Evolutionary conservation across 2,113 vertebrate genomes (phyloP).

Genomic region (Sprattus sprattus): DNA sequence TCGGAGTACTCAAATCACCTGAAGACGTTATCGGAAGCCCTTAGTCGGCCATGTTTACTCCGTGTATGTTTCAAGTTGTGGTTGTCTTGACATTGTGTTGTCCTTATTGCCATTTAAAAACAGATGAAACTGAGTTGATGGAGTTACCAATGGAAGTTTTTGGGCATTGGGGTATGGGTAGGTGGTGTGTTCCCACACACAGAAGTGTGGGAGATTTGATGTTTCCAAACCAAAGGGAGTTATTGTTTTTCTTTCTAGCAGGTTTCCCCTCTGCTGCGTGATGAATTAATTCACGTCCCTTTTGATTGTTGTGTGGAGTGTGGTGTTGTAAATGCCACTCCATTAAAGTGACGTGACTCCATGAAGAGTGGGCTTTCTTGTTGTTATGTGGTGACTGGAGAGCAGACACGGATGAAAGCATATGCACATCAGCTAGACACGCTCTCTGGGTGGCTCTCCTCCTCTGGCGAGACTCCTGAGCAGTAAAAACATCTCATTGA

Average conservation of each 20-base stretch:
- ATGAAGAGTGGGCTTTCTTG: conserved; percentile 48
- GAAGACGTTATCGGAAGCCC: background rate
- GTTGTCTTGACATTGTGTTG: background rate
- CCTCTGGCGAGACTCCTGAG: conserved; percentile 22
- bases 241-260: conserved; percentile 30
- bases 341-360: conserved; percentile 40
- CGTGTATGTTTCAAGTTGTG: background rate
- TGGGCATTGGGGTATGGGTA: background rate
- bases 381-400: conserved; percentile 20
- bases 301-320: conserved; percentile 55
- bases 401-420: conserved; percentile 12
- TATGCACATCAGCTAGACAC: background rate
- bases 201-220: background rate
- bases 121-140: background rate
- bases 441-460: conserved; percentile 27
- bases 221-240: conserved; percentile 23
- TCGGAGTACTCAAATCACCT: background rate
- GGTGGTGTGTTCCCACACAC: background rate
- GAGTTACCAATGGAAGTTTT: background rate
- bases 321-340: conserved; percentile 59
- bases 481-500: conserved; percentile 18
- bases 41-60: background rate
- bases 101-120: background rate
- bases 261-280: conserved; percentile 36
- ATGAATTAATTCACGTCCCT: conserved; percentile 55